Evolutionary conservation across 2,113 vertebrate genomes (phyloP), one percentile per base, ranked within the genome.

Genomic region (Sapajus apella): DNA sequence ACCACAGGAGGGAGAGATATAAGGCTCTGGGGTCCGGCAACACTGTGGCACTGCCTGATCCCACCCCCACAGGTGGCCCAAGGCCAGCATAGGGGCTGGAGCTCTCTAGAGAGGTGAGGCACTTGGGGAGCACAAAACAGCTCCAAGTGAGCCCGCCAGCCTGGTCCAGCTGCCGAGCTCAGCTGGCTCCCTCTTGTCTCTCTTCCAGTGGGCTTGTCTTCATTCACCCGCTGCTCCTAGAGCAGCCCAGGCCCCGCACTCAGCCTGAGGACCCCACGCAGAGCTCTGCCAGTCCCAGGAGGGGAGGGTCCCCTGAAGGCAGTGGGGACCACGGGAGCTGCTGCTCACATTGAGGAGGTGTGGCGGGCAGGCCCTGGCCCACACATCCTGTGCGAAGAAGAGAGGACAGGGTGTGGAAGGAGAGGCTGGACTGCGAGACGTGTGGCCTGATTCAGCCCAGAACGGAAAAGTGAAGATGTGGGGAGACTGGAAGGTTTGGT

Each of bases 1-100:
- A 2, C 32, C 0, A 1, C 2, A 1, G 76, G 45, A 20, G 4
- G 77, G 58, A 64, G n/a, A 64, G 82, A 70, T 20, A 32, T 0
- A 13, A 2, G 47, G 40, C 47, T 84, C 50, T 0, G 9, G 40
- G 35, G 43, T 47, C 47, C 16, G 52, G 40, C 37, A 70, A 27
- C 6, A 0, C 11, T 2, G 50, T 64, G 47, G 37, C 27, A 35
- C 68, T 10, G 17, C 37, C 27, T 56, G 64, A 11, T 56, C 37
- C n/a, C 20, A 32, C 30, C 47, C 32, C 50, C 35, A 10, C 40
- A 1, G 45, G 47, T 30, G 56, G 25, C 43, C 8, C 16, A 4
- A 30, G 37, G 61, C 81, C 7, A 8, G 58, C 50, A 35, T 0
- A 9, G 43, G 23, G 37, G 45, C 14, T 21, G 30, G 50, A 18